Percentiles rank a stretch among this genome's conserved stretches.
Evolutionary conservation across 2,888 invertebrate species (phyloP).

Genomic region (Pantelozetes paolii): DNA sequence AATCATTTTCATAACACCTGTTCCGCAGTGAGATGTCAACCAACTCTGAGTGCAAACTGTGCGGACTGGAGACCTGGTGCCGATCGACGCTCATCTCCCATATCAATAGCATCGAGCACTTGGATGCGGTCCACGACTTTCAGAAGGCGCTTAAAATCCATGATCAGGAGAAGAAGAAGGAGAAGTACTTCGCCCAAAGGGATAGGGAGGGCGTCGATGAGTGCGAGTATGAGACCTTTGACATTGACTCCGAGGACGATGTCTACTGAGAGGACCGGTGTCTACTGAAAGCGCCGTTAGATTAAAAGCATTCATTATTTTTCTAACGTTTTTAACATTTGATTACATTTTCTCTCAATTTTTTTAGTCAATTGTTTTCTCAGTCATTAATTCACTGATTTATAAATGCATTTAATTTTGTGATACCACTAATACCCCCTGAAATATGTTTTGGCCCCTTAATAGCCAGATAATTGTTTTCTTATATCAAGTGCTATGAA

Average conservation of each 20-base stretch:
- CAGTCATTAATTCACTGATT: too few relatives aligned
- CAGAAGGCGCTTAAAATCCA: neutral
- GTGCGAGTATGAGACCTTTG: neutral
- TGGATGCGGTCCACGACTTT: slow-evolving; percentile 24
- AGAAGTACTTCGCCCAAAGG: neutral
- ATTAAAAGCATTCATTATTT: neutral
- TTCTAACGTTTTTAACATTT: neutral
- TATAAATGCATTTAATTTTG: too few relatives aligned
- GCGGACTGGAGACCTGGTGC: neutral
- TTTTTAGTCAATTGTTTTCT: neutral
- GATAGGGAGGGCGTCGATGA: neutral
- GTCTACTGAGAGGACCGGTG: neutral
- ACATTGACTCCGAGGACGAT: slow-evolving; percentile 22
- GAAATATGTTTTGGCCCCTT: too few relatives aligned
- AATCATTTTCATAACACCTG: neutral
- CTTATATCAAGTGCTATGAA: too few relatives aligned
- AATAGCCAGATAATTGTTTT: too few relatives aligned
- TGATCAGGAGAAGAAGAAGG: neutral
- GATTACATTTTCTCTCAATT: neutral
- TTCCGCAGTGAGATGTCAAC: neutral
- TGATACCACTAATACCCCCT: too few relatives aligned
- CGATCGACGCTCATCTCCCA: neutral
- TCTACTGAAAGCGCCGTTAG: too few relatives aligned
- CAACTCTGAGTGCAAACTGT: neutral
- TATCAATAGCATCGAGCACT: neutral